phyloP scores from a whole-genome alignment of 2,113 vertebrate species.

The Nothocercus julius region DNA sequence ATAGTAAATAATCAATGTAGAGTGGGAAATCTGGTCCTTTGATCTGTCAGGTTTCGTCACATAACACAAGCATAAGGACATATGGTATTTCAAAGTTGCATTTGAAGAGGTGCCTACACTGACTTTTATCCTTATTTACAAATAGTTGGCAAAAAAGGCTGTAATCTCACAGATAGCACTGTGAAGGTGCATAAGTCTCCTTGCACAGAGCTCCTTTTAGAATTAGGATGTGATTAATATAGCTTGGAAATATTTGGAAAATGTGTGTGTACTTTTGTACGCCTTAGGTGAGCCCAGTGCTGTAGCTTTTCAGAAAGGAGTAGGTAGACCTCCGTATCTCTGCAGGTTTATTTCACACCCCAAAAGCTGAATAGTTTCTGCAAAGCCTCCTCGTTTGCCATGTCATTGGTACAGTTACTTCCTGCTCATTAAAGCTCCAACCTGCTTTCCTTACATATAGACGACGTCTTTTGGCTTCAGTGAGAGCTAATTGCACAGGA shows the following conservation, averaged over 20 bases:
- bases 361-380: slow-evolving; percentile 22
- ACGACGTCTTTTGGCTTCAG: not conserved
- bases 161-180: slow-evolving; percentile 55
- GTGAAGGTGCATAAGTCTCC: slow-evolving; percentile 26
- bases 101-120: slow-evolving; percentile 68
- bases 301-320: slow-evolving; percentile 17
- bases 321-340: slow-evolving; percentile 42
- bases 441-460: slow-evolving; percentile 33
- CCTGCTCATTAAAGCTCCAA: slow-evolving; percentile 45
- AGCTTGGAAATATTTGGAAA: slow-evolving; percentile 46
- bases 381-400: slow-evolving; percentile 42
- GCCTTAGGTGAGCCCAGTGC: not conserved
- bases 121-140: slow-evolving; percentile 72
- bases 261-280: not conserved
- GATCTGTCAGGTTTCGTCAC: slow-evolving; percentile 72
- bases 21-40: slow-evolving; percentile 74
- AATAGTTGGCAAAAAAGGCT: slow-evolving; percentile 69
- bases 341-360: not conserved
- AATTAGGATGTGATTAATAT: slow-evolving; percentile 26
- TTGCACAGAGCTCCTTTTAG: slow-evolving; percentile 39
- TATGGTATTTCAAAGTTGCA: slow-evolving; percentile 72
- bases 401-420: slow-evolving; percentile 57
- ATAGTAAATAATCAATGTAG: slow-evolving; percentile 76
- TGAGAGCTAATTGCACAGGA: slow-evolving; percentile 47
- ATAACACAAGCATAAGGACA: slow-evolving; percentile 71